Evolutionary conservation across 1,140 invertebrate species (phyloP), one percentile per base, ranked within the genome.

Genomic region (Procambarus clarkii): DNA sequence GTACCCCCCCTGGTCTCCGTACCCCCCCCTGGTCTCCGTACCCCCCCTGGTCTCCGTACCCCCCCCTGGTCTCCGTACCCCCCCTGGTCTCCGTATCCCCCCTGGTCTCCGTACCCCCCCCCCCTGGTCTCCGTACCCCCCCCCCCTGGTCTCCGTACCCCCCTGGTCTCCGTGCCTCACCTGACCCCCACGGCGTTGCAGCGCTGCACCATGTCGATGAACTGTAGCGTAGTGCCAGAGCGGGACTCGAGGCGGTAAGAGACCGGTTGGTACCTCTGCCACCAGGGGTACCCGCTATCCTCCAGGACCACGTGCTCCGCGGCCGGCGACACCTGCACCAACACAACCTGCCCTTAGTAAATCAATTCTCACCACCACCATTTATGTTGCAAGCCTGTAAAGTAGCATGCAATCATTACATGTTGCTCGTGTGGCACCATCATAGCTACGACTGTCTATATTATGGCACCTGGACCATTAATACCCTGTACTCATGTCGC

Each of bases 111-210:
- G 2, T 64, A 1, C 3, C 88, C 8, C 13, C 8, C 50, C 50
- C 50, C 13, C 50, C 50, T 54, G 34, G 34, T 54, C 50, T 54
- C 13, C 50, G 8, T 54, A 3, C 4, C 8, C 8, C 13, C 8
- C 50, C 50, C 50, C 13, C 50, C 50, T 54, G 8, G 50, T 54
- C 50, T 54, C 50, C 50, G 8, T 54, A 0, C 50, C 50, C 50
- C 13, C 13, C 50, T 3, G 8, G 50, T 54, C 60, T 64, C 2
- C 60, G 2, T 64, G 15, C 3, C 88, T 91, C 93, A 95, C 95
- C 95, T 94, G 24, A 96, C 95, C 11, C 95, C 95, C 24, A 94
- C 95, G 45, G 94, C 94, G 91, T 96, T 96, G 92, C 95, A 96
- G 54, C 95, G 77, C 7, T 94, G 91, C 11, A 96, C 94, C 96